These are phyloP conservation scores for Ptychobarbus kaznakovi DNA, from an alignment of 2,797 vertebrate genomes.

Conservation along the genomic window DNA sequence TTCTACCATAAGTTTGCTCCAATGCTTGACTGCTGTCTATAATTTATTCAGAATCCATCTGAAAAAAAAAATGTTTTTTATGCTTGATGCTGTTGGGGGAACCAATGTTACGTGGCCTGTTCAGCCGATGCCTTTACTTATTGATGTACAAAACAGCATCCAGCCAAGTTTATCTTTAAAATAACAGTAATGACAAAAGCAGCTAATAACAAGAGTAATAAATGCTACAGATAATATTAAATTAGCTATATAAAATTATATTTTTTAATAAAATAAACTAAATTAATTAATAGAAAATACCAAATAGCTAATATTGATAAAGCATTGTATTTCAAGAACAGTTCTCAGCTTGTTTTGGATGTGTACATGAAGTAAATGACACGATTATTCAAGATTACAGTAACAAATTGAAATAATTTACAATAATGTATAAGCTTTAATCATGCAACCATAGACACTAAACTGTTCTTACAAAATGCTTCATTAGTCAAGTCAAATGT, in stretches of 20 bases:
- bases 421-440: not conserved
- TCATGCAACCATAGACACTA: not conserved
- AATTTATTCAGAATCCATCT: not conserved
- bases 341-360: not conserved
- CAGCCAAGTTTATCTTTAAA: not conserved
- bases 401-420: not conserved
- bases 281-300: not conserved
- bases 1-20: not conserved
- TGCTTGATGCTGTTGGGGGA: not conserved
- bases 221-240: not conserved
- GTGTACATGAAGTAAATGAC: not conserved
- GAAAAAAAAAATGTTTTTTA: not conserved
- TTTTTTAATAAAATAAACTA: not conserved
- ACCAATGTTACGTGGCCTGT: not conserved
- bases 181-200: slow-evolving; percentile 6
- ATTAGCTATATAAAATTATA: not conserved
- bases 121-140: not conserved
- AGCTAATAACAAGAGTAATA: not conserved
- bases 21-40: not conserved
- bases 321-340: not conserved
- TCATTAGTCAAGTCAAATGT: slow-evolving; percentile 3
- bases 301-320: not conserved
- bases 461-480: not conserved
- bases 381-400: not conserved
- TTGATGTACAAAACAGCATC: not conserved